Evolutionary conservation across 2,888 invertebrate species (phyloP).

Genomic region (Chrysotoxum bicinctum): DNA sequence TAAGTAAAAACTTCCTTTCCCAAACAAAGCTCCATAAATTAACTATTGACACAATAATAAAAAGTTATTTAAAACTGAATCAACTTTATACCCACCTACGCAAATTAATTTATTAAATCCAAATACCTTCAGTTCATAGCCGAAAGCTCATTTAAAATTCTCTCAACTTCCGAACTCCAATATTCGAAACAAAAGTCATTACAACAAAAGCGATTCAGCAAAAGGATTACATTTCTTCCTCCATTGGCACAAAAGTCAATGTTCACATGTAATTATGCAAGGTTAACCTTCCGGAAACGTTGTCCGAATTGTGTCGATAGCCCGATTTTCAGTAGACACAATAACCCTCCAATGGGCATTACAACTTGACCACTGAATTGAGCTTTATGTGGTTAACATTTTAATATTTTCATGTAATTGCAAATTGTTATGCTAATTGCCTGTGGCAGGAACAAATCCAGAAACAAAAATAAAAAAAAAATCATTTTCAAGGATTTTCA

Average conservation of each 20-base stretch:
- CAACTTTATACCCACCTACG: too few species aligned
- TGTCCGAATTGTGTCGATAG: slow-evolving; percentile 26
- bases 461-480: slow-evolving; percentile 40
- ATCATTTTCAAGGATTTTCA: neutral
- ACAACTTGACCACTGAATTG: slow-evolving; percentile 38
- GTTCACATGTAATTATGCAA: slow-evolving; percentile 44
- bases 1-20: too few species aligned
- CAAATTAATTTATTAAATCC: neutral
- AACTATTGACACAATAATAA: too few species aligned
- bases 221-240: slow-evolving; percentile 1
- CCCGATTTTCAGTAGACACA: neutral
- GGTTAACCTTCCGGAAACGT: slow-evolving; percentile 49
- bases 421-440: slow-evolving; percentile 70
- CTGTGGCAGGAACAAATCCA: slow-evolving; percentile 51
- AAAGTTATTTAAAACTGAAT: too few species aligned
- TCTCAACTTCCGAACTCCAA: neutral
- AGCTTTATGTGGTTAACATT: slow-evolving; percentile 59
- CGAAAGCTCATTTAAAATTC: neutral
- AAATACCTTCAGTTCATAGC: neutral
- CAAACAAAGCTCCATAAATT: too few species aligned
- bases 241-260: slow-evolving; percentile 21
- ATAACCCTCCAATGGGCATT: slow-evolving; percentile 19
- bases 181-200: neutral
- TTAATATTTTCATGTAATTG: slow-evolving; percentile 68
- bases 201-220: neutral